Evolutionary conservation across 2,888 invertebrate species (phyloP), one percentile per base, ranked within the genome.

Genomic region (Drosophila mettleri): DNA sequence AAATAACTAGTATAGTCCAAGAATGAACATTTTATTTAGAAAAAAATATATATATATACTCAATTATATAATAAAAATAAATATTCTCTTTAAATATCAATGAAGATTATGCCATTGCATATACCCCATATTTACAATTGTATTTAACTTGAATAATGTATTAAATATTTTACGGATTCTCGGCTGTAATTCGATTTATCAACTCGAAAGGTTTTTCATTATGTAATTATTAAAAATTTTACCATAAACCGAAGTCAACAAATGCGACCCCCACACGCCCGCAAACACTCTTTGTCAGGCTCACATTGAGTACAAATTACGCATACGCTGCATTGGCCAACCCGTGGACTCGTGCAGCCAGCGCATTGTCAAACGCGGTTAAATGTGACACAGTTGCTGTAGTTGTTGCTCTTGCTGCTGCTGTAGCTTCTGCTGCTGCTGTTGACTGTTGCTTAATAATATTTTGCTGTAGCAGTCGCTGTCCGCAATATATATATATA

Each of bases 381-480:
- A 63, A 9, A 41, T 31, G 54, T 33, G 27, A 34, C 36, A 36
- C 14, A 61, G 16, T 14, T 49, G 39, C 20, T 38, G 43, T 12
- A 33, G 29, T 27, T 27, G 43, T 3, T 24, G 12, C 1, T 18
- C 9, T 16, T 18, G 14, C n/a, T 7, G 34, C 7, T 38, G 12
- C n/a, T 38, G 43, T 10, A 12, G 10, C 9, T 55, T 18, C n/a
- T 18, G 33, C n/a, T 18, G 14, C 39, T 38, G 52, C 41, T 29
- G 31, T 18, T 27, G 51, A 39, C 49, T 65, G 45, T 53, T 66
- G 74, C 71, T 39, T 24, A 41, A 60, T 43, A 55, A 38, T 22
- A 54, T 58, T 74, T 53, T 14, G 8, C 36, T 38, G 69, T 57
- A 53, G 65, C 43, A 36, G 43, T 16, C 46, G 39, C 22, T 34